Conservation (phyloP, 2,888 invertebrate species). For the Actias luna region DNA sequence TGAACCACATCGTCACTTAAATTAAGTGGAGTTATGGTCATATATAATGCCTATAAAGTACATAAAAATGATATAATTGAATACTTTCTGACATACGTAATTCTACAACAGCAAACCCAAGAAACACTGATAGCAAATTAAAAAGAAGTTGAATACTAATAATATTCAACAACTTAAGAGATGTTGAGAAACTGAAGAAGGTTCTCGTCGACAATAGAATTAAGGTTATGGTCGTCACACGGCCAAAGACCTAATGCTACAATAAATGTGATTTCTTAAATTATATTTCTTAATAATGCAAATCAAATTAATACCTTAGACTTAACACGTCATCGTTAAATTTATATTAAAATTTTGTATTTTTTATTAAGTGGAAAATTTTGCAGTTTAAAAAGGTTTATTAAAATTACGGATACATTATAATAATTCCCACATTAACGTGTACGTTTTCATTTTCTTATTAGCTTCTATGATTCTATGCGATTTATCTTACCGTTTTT, state of each 20-base stretch:
- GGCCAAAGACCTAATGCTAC: not conserved
- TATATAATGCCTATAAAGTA: too few species aligned
- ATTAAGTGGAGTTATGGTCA: too few species aligned
- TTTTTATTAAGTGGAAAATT: not conserved
- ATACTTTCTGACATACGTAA: too few species aligned
- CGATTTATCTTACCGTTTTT: too few species aligned
- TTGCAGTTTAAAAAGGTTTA: not conserved
- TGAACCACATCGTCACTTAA: too few species aligned
- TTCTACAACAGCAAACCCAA: too few species aligned
- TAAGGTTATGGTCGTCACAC: not conserved
- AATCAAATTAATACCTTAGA: not conserved
- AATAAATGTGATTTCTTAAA: not conserved
- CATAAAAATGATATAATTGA: too few species aligned
- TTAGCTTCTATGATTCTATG: not conserved
- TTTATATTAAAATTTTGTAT: not conserved
- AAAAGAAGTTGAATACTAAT: too few species aligned
- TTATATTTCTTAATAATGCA: not conserved
- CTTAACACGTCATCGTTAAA: not conserved
- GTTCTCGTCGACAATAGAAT: not conserved
- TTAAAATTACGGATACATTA: not conserved
- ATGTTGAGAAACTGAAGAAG: not conserved
- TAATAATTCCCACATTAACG: not conserved
- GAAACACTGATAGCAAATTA: too few species aligned
- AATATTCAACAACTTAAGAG: too few species aligned
- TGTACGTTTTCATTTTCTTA: too few species aligned